These are phyloP conservation scores for Ispidina picta DNA, from an alignment of 2,797 vertebrate species.

Conservation along the genomic window DNA sequence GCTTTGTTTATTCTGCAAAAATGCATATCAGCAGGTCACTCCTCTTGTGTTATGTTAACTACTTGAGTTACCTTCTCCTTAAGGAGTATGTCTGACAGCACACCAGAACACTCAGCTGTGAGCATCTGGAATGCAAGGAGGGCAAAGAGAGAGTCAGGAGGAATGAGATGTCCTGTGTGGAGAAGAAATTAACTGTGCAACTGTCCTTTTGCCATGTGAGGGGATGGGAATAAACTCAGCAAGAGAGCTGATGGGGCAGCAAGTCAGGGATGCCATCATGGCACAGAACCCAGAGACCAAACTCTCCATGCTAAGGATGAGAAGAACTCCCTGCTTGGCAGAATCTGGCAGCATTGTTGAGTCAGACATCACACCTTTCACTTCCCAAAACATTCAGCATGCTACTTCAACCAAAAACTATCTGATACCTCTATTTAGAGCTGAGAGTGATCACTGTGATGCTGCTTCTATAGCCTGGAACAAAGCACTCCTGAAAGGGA, in stretches of 20 bases:
- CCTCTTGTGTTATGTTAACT: constrained; percentile 69
- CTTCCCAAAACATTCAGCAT: not conserved
- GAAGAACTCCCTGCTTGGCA: not conserved
- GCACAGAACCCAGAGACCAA: not conserved
- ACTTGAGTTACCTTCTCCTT: constrained; percentile 68
- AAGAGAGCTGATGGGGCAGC: not conserved
- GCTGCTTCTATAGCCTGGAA: not conserved
- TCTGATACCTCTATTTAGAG: not conserved
- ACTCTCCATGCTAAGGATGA: not conserved
- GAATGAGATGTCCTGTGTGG: not conserved
- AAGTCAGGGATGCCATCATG: not conserved
- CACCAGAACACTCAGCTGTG: constrained; percentile 20
- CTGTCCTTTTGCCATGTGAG: not conserved
- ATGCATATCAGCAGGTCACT: constrained; percentile 54
- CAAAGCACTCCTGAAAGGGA: not conserved
- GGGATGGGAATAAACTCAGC: not conserved
- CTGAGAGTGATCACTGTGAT: not conserved
- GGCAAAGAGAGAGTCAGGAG: not conserved
- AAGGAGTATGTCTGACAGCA: constrained; percentile 51
- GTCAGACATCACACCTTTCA: not conserved
- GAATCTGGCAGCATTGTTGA: not conserved
- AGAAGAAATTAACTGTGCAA: not conserved
- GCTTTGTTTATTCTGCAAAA: constrained; percentile 71
- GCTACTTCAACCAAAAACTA: not conserved
- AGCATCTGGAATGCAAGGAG: constrained; percentile 41